Evolutionary conservation across 1,140 invertebrate species (phyloP).

Genomic region (Drosophila yakuba): DNA sequence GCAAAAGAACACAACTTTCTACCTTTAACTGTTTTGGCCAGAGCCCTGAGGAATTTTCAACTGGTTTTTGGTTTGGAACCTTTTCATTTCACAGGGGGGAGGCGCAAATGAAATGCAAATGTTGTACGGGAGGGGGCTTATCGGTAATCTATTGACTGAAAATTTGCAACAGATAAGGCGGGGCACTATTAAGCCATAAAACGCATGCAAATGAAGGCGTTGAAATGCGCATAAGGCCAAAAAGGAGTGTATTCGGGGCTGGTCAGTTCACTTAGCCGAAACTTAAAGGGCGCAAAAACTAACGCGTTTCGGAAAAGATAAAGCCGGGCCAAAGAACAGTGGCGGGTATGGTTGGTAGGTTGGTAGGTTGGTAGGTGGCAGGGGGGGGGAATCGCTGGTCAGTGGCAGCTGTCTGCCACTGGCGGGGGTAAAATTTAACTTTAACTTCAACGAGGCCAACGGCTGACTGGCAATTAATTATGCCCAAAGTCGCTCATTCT

Average conservation of each 20-base stretch:
- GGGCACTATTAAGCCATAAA: constrained; percentile 79
- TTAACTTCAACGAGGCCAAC: constrained; percentile 61
- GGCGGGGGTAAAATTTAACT: constrained; percentile 48
- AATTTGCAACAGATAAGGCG: constrained; percentile 70
- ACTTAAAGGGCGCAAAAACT: constrained; percentile 80
- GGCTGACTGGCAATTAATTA: constrained; percentile 83
- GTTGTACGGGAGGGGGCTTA: constrained; percentile 39
- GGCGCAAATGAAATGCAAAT: constrained; percentile 79
- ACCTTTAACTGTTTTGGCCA: constrained; percentile 38
- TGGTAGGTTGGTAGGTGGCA: constrained; percentile 1
- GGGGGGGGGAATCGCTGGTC: not conserved
- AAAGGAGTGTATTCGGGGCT: constrained; percentile 17
- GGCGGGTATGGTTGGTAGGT: constrained; percentile 8
- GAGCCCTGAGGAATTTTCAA: constrained; percentile 44
- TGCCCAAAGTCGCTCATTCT: constrained; percentile 66
- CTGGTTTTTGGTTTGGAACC: constrained; percentile 26
- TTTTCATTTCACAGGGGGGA: constrained; percentile 16
- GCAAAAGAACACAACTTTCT: constrained; percentile 52
- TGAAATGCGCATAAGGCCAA: constrained; percentile 72
- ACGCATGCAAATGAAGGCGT: constrained; percentile 84
- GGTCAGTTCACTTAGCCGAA: constrained; percentile 40
- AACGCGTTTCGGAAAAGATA: constrained; percentile 73
- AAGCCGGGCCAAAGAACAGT: constrained; percentile 6
- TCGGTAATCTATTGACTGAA: constrained; percentile 72
- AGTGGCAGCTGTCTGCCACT: constrained; percentile 51